phyloP scores from a whole-genome alignment of 1,140 invertebrate species.

The Drosophila azteca region DNA sequence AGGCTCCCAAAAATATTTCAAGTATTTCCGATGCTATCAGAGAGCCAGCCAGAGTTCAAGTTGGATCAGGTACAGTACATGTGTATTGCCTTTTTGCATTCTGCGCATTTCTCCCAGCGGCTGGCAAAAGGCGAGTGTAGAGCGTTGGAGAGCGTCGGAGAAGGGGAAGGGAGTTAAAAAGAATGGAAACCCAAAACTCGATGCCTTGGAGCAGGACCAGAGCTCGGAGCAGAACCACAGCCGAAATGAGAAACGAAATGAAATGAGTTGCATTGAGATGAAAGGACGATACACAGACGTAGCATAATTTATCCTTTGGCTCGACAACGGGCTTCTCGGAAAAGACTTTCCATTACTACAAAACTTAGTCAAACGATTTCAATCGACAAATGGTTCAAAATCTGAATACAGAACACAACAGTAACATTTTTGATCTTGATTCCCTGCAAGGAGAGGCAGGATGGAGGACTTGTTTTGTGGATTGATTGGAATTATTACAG shows the following conservation, averaged over 20 bases:
- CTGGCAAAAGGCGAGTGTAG: constrained; percentile 41
- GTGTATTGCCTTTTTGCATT: constrained; percentile 71
- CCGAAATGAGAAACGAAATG: constrained; percentile 35
- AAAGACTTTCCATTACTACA: no score
- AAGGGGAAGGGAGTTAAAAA: constrained; percentile 19
- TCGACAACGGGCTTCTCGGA: no score
- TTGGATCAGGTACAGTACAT: constrained; percentile 15
- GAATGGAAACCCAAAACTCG: constrained; percentile 7
- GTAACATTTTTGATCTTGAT: no score
- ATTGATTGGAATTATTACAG: no score
- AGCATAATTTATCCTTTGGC: constrained; percentile 53
- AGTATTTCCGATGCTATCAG: constrained; percentile 57
- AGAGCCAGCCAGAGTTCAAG: constrained; percentile 35
- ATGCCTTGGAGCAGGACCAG: neutral
- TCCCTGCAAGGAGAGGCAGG: no score
- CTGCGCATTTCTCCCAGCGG: constrained; percentile 46
- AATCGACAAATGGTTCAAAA: no score
- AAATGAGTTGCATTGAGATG: neutral
- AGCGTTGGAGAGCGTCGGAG: constrained; percentile 8
- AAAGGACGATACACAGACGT: neutral
- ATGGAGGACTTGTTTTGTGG: no score
- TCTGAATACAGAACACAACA: no score
- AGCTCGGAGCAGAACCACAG: constrained; percentile 29
- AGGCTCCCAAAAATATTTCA: constrained; percentile 49
- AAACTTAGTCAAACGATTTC: no score